Evolutionary conservation across 37 sponge, comb jelly and placozoan genomes (phyloP).

Genomic region (Diacarnus erythraeanus): DNA sequence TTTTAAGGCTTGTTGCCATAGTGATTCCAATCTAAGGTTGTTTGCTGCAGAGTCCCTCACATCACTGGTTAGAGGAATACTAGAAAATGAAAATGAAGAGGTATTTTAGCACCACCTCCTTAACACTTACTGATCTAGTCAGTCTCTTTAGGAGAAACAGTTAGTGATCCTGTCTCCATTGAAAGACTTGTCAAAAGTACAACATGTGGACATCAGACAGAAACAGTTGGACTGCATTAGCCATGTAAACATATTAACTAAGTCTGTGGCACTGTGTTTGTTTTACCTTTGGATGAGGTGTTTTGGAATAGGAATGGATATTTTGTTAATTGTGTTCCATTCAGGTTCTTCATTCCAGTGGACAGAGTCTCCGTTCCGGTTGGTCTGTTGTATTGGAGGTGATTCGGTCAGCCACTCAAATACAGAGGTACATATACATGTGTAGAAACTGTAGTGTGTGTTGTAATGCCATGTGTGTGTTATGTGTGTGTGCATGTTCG

Average conservation of each 20-base stretch:
- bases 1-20: slow-evolving; percentile 44
- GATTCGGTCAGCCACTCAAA: slow-evolving; percentile 35
- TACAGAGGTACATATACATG: too few species aligned
- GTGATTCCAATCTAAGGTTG: slow-evolving; percentile 32
- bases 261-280: too few species aligned
- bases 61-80: slow-evolving; percentile 27
- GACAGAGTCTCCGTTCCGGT: slow-evolving; percentile 42
- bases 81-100: slow-evolving; percentile 32
- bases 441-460: too few species aligned
- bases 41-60: slow-evolving; percentile 67
- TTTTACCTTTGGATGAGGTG: too few species aligned
- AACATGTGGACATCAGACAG: slow-evolving; percentile 62
- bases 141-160: slow-evolving; percentile 11
- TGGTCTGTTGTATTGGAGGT: slow-evolving; percentile 55
- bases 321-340: background rate
- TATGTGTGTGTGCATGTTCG: too few species aligned
- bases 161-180: slow-evolving; percentile 55
- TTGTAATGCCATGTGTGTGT: too few species aligned
- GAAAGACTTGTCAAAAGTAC: slow-evolving; percentile 17
- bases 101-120: background rate
- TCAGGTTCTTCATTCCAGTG: slow-evolving; percentile 64
- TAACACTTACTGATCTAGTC: background rate
- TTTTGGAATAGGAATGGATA: too few species aligned
- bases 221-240: slow-evolving; percentile 81
- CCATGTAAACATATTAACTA: too few species aligned